These are phyloP conservation scores for Pseudomyrmex sp. DNA, from an alignment of 1,140 invertebrate species.

Conservation along the genomic window DNA sequence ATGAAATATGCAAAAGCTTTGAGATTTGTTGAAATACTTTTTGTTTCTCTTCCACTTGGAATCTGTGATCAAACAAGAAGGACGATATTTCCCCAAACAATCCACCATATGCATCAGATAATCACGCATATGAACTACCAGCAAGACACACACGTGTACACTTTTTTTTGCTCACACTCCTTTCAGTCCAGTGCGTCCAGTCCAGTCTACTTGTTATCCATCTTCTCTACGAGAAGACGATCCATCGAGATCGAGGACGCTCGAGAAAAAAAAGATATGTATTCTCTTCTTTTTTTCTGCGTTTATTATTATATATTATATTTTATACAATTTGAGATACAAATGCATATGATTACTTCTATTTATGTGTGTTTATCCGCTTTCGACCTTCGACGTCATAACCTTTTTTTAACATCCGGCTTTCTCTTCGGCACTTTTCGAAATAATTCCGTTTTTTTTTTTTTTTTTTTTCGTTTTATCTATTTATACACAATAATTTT, in stretches of 20 bases:
- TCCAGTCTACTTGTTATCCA: slow-evolving; percentile 49
- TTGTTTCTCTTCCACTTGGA: slow-evolving; percentile 14
- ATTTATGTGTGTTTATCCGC: slow-evolving; percentile 21
- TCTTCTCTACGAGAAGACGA: slow-evolving; percentile 68
- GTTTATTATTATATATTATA: slow-evolving; percentile 40
- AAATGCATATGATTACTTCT: slow-evolving; percentile 40
- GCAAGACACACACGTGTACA: slow-evolving; percentile 45
- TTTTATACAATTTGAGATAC: slow-evolving; percentile 19
- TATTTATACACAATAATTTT: neutral
- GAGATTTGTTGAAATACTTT: neutral
- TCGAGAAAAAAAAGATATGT: slow-evolving; percentile 74
- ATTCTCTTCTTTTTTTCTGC: slow-evolving; percentile 65
- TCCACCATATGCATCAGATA: slow-evolving; percentile 5
- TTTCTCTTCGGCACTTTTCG: slow-evolving; percentile 62
- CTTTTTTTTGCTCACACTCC: slow-evolving; percentile 21
- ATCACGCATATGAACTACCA: slow-evolving; percentile 25
- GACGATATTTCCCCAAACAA: neutral
- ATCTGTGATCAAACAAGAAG: slow-evolving; percentile 19
- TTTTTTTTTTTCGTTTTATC: slow-evolving; percentile 50
- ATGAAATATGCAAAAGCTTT: neutral
- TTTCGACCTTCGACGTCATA: slow-evolving; percentile 66
- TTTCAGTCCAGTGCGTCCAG: slow-evolving; percentile 60
- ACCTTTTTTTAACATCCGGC: slow-evolving; percentile 55
- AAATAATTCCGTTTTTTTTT: slow-evolving; percentile 47
- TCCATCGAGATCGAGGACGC: slow-evolving; percentile 78